Percentiles rank a stretch among this genome's conserved stretches.
Conservation (phyloP, 2,888 invertebrate species). For the Empis livida region DNA sequence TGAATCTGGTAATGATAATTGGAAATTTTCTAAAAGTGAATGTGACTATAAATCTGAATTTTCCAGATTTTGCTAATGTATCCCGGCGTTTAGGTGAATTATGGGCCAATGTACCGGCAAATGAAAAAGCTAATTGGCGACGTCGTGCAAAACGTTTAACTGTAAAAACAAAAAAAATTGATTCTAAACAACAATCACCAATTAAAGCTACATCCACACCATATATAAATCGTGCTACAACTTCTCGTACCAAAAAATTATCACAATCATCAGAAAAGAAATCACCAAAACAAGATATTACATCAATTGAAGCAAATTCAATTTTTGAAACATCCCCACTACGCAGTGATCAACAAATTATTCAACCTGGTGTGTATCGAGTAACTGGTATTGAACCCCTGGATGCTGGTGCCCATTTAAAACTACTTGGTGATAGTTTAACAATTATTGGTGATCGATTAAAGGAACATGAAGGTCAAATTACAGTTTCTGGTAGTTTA, state of each 20-base stretch:
- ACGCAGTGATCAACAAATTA: slow-evolving; percentile 9
- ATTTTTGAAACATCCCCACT: slow-evolving; percentile 18
- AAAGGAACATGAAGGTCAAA: slow-evolving; percentile 91
- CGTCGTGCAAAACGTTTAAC: slow-evolving; percentile 62
- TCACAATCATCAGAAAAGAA: slow-evolving; percentile 12
- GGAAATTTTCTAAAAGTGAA: neutral
- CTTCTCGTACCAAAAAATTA: slow-evolving; percentile 27
- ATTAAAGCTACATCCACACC: neutral
- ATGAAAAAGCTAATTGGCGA: slow-evolving; percentile 61
- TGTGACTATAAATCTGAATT: neutral
- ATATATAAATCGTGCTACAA: slow-evolving; percentile 20
- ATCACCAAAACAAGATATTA: slow-evolving; percentile 2
- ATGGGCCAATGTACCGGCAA: slow-evolving; percentile 68
- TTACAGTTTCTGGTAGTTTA: slow-evolving; percentile 87
- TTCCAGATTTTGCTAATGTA: slow-evolving; percentile 62
- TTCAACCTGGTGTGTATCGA: slow-evolving; percentile 39
- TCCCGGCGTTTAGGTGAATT: slow-evolving; percentile 75
- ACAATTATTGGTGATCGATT: slow-evolving; percentile 86
- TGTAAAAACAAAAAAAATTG: slow-evolving; percentile 7
- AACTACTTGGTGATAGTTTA: slow-evolving; percentile 83
- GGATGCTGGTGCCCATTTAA: slow-evolving; percentile 86
- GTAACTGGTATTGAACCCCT: slow-evolving; percentile 65
- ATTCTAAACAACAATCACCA: neutral
- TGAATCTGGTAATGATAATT: slow-evolving; percentile 36
- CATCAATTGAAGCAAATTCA: slow-evolving; percentile 23